Evolutionary conservation across 2,113 vertebrate genomes (phyloP), one percentile per base, ranked within the genome.

Genomic region (Psilopsiagon aurifrons): DNA sequence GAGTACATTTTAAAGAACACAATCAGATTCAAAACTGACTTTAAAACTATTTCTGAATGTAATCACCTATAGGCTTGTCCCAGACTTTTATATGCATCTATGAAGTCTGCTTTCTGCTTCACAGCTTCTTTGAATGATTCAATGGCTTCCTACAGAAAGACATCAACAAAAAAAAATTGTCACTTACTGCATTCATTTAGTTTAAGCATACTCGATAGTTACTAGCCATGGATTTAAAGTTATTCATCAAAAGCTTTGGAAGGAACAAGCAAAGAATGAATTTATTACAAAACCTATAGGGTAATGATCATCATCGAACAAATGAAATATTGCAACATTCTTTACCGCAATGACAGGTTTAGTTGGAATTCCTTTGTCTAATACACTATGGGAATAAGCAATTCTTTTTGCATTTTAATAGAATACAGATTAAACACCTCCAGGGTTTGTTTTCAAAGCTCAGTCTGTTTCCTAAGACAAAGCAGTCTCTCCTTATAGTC

Each of bases 71-170:
- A 99, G 28, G 99, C 99, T 97, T 99, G 99, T 22, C 99, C 99
- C 9, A 99, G 98, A 95, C 99, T 99, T 98, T 99, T 99, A 96
- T 99, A 99, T 0, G 99, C 99, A 96, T 99, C 99, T 93, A 99
- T 99, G 67, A 99, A 99, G 92, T 99, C 99, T 46, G 98, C 98
- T 97, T 99, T 99, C 89, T 99, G 97, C 91, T 99, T 99, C 91
- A 99, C 94, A 20, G 99, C 99, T 97, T 99, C 99, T 98, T 99
- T 99, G 96, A 99, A 99, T 3, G 99, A 98, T 91, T 99, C 99
- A 78, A 99, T 99, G 87, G 99, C 99, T 98, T 99, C 99, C 99
- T 99, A 92, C 46, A 90, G 54, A 86, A 95, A 91, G 19, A 18
- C 20, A 79, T 5, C 62, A 83, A 83, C 11, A 87, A 29, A 91